phyloP scores from a whole-genome alignment of 2,888 invertebrate genomes.

The Chrysolina americana region DNA sequence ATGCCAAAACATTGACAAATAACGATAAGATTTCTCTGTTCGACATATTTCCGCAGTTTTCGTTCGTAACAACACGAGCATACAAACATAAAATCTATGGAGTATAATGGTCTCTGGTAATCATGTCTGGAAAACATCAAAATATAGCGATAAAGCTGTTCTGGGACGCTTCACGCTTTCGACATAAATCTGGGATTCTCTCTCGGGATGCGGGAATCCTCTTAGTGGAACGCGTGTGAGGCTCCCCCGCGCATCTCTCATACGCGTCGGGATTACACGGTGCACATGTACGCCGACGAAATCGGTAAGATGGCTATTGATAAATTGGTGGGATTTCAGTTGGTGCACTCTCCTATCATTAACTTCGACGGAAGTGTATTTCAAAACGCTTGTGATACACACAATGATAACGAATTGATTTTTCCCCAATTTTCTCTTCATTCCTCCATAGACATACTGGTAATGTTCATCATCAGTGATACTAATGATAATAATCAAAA shows the following conservation, averaged over 20 bases:
- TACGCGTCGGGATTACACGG: slow-evolving; percentile 60
- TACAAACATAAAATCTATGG: slow-evolving; percentile 48
- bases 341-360: slow-evolving; percentile 36
- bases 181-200: slow-evolving; percentile 68
- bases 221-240: slow-evolving; percentile 65
- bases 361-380: background rate
- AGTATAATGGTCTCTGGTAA: slow-evolving; percentile 56
- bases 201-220: slow-evolving; percentile 65
- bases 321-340: slow-evolving; percentile 56
- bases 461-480: no score
- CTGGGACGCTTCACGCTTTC: slow-evolving; percentile 65
- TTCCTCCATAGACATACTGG: no score
- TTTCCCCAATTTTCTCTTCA: no score
- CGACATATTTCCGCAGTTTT: slow-evolving; percentile 15
- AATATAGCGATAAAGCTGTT: slow-evolving; percentile 67
- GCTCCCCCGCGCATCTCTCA: slow-evolving; percentile 64
- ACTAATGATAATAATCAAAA: no score
- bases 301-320: slow-evolving; percentile 56
- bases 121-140: slow-evolving; percentile 64
- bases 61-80: slow-evolving; percentile 20
- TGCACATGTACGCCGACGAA: slow-evolving; percentile 54
- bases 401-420: no score
- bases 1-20: background rate
- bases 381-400: no score
- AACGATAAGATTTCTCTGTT: background rate